phyloP scores from a whole-genome alignment of 2,888 invertebrate species.

The Helleia helle region DNA sequence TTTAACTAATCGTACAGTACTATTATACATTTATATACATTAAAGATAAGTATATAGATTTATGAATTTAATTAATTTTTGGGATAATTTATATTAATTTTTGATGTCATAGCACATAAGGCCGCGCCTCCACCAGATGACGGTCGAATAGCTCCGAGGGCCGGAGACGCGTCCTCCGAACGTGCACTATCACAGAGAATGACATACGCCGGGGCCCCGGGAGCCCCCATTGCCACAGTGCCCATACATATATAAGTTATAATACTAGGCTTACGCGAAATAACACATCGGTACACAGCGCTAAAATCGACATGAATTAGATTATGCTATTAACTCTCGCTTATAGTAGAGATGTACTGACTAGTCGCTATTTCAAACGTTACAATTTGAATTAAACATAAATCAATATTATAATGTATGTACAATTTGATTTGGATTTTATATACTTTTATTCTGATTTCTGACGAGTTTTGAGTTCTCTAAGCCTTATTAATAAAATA shows the following conservation, averaged over 20 bases:
- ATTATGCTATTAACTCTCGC: constrained; percentile 41
- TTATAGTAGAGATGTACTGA: constrained; percentile 20
- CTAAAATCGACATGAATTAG: constrained; percentile 48
- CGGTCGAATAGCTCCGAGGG: constrained; percentile 28
- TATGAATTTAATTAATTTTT: constrained; percentile 71
- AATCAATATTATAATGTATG: not conserved
- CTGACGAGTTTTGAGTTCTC: no score
- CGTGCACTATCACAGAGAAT: constrained; percentile 73
- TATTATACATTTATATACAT: constrained; percentile 70
- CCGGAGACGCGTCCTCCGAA: constrained; percentile 43
- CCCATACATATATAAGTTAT: constrained; percentile 68
- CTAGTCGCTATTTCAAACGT: not conserved
- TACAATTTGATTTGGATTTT: no score
- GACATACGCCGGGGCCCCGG: constrained; percentile 65
- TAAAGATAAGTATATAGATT: constrained; percentile 51
- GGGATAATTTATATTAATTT: constrained; percentile 68
- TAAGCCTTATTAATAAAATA: no score
- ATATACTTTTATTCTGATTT: no score
- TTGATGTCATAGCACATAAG: constrained; percentile 67
- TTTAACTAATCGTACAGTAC: constrained; percentile 49
- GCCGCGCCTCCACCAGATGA: constrained; percentile 36
- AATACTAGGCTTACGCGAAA: constrained; percentile 65
- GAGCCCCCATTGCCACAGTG: constrained; percentile 67
- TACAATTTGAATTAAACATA: no score
- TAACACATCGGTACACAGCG: constrained; percentile 60